Base-by-base conservation (phyloP, 2,888 invertebrate genomes). In the Pseudococcus longispinus region DNA sequence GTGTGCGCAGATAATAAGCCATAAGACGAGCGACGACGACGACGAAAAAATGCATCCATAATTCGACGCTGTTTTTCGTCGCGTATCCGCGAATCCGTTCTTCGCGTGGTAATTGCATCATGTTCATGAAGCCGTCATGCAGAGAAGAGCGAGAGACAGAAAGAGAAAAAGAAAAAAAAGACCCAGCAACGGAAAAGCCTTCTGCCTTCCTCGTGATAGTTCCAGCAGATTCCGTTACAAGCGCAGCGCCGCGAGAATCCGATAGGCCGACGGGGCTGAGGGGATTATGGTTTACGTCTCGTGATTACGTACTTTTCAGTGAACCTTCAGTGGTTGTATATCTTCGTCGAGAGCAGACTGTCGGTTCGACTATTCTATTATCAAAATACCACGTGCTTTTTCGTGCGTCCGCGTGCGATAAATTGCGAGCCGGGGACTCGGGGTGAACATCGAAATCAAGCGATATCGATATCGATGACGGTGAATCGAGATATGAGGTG, bases 261-360 rank as follows among this genome's bases (percentile, higher is more conserved):
- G 32, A 11, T 11, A 55, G 83, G 18, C 5, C 84, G 51, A 55
- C n/a, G n/a, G n/a, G 29, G 44, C 5, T 6, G 77, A 4, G 32
- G 77, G 18, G 74, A 80, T 86, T 51, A 86, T 80, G 80, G 44
- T 74, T 86, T 42, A 70, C 77, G 85, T 77, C 42, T 86, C 85
- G 85, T 86, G 85, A 86, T 86, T 80, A 86, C 85, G 80, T 86
- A 23, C 65, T 37, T 55, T 84, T 37, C 55, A 86, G 46, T 55
- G 51, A 46, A 23, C 77, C 80, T 46, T 86, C 85, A 86, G 85
- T 86, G 85, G 85, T 80, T 86, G 18, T 86, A 51, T 77, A 77
- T 80, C 85, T 86, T 86, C 51, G 85, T 46, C 70, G 29, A 77
- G 70, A 74, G 29, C 9, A 77, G 77, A 86, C 77, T 80, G 37